Evolutionary conservation across 2,888 invertebrate species (phyloP).

Genomic region (Lasioglossum marginatum): DNA sequence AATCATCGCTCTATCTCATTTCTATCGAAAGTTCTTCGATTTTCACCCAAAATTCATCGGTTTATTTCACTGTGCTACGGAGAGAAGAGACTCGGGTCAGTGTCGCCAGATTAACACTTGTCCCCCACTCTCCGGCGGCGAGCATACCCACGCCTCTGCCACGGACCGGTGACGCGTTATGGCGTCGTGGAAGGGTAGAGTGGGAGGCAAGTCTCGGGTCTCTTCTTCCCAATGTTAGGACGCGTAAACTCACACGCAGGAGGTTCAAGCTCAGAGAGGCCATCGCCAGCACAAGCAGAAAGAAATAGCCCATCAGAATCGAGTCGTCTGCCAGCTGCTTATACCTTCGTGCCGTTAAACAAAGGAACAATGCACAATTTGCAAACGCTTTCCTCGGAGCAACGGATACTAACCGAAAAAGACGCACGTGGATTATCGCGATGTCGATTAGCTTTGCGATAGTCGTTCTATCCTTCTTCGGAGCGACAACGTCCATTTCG

Average conservation of each 20-base stretch:
- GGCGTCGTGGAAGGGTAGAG: background rate
- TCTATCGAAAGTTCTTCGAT: too few species aligned
- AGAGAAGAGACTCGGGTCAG: too few species aligned
- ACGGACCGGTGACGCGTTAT: too few species aligned
- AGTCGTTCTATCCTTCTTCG: too few species aligned
- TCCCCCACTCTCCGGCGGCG: too few species aligned
- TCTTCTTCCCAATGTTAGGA: background rate
- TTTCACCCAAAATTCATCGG: too few species aligned
- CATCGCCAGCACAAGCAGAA: background rate
- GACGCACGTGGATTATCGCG: background rate
- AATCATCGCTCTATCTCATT: too few species aligned
- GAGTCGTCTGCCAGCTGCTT: background rate
- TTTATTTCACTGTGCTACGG: too few species aligned
- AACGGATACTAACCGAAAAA: background rate
- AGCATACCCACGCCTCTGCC: too few species aligned
- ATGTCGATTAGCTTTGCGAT: background rate
- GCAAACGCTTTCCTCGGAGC: background rate
- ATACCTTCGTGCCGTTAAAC: background rate
- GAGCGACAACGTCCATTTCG: background rate
- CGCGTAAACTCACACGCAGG: background rate
- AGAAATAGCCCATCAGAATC: background rate
- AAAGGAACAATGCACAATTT: background rate
- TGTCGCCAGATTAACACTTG: too few species aligned
- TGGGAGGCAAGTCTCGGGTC: background rate
- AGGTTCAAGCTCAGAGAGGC: background rate